Percentiles rank a stretch among this genome's conserved stretches.
These are phyloP conservation scores for Cynopterus brachyotis DNA, from an alignment of 2,113 vertebrate genomes.

Conservation along the genomic window DNA sequence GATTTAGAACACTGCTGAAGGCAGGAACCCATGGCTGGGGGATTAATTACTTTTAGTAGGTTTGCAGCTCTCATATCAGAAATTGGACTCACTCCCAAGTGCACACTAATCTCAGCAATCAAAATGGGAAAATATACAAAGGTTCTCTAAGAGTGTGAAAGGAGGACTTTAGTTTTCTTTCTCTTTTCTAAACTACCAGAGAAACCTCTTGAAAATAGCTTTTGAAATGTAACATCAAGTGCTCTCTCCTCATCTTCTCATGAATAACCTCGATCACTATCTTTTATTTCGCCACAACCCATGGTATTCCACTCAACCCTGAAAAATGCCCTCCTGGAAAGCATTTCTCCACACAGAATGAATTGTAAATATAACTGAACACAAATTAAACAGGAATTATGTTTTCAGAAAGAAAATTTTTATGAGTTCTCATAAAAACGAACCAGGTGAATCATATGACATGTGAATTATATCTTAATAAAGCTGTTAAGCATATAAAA, in stretches of 20 bases:
- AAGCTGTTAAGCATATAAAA: neutral
- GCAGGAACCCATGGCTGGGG: neutral
- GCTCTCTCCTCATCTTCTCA: neutral
- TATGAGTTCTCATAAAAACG: neutral
- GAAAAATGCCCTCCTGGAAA: neutral
- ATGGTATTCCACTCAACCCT: neutral
- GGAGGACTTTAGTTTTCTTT: neutral
- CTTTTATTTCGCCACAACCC: neutral
- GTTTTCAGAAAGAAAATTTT: neutral
- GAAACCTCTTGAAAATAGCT: slow-evolving; percentile 20
- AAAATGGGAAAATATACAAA: neutral
- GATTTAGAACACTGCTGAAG: neutral
- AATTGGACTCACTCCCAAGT: neutral
- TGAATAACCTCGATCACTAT: neutral
- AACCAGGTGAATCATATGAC: neutral
- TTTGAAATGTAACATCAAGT: neutral
- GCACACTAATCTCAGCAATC: neutral
- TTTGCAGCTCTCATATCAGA: neutral
- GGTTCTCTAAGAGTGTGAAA: neutral
- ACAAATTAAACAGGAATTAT: neutral
- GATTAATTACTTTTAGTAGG: neutral
- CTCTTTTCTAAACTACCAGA: neutral
- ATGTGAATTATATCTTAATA: neutral
- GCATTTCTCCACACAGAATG: neutral
- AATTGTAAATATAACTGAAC: neutral